phyloP scores from a whole-genome alignment of 2,888 invertebrate species.

The Nudaria mundana region DNA sequence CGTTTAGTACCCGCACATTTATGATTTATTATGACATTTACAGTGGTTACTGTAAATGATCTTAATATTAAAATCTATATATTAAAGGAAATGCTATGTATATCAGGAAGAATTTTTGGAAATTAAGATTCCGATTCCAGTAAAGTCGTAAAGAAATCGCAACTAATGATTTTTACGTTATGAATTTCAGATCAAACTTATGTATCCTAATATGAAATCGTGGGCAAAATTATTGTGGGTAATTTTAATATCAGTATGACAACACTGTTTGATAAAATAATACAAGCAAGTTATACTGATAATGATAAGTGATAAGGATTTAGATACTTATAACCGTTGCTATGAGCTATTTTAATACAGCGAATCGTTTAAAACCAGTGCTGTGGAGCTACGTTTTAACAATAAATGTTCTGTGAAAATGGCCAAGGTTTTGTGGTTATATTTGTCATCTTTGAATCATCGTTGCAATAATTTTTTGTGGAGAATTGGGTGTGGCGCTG shows the following conservation, averaged over 20 bases:
- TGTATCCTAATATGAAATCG: not conserved
- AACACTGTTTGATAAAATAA: conserved; percentile 25
- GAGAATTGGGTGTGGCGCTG: conserved; percentile 18
- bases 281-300: conserved; percentile 22
- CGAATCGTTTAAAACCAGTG: conserved; percentile 10
- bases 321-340: conserved; percentile 12
- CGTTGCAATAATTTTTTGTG: conserved; percentile 5
- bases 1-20: too few species aligned
- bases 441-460: conserved; percentile 7
- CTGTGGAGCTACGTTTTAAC: not conserved
- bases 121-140: too few species aligned
- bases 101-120: too few species aligned
- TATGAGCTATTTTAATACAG: conserved; percentile 7
- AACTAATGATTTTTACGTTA: too few species aligned
- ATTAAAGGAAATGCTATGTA: too few species aligned
- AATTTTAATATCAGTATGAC: conserved; percentile 4
- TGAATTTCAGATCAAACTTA: not conserved
- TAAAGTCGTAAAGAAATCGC: too few species aligned
- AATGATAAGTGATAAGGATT: conserved; percentile 27
- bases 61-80: too few species aligned
- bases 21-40: too few species aligned
- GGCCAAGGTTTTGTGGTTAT: not conserved
- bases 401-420: not conserved
- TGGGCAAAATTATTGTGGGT: not conserved
- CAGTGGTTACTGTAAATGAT: too few species aligned